Evolutionary conservation across 1,140 invertebrate species (phyloP).

Genomic region (Dreissena rostriformis): DNA sequence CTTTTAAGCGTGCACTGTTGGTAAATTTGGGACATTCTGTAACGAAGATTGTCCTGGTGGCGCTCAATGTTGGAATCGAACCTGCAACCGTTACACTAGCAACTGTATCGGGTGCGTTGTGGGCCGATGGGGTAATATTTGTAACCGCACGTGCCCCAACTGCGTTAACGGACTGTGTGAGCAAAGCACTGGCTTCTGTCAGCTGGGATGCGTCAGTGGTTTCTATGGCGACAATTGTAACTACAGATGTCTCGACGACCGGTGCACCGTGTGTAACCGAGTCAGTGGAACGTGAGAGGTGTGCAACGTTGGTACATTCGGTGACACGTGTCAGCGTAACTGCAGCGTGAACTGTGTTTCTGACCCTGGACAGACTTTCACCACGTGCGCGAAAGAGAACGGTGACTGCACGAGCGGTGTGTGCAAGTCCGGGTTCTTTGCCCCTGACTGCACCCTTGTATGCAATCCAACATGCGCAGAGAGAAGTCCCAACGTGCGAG

Average conservation of each 20-base stretch:
- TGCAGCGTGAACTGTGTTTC: constrained; percentile 23
- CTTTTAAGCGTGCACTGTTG: constrained; percentile 16
- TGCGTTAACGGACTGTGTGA: constrained; percentile 27
- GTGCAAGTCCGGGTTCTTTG: constrained; percentile 14
- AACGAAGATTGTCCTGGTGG: constrained; percentile 7
- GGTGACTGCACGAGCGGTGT: constrained; percentile 1
- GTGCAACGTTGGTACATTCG: constrained; percentile 25
- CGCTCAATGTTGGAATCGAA: constrained; percentile 10
- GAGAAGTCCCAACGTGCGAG: not conserved
- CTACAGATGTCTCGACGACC: not conserved
- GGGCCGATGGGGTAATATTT: constrained; percentile 22
- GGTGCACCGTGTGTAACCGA: constrained; percentile 24
- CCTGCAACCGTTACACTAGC: constrained; percentile 16
- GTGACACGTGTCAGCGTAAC: constrained; percentile 13
- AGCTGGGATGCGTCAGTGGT: constrained; percentile 7
- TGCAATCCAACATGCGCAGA: constrained; percentile 10
- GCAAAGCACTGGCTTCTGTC: constrained; percentile 16
- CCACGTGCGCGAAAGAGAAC: constrained; percentile 6
- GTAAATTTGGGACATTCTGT: constrained; percentile 18
- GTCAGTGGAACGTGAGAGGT: constrained; percentile 11
- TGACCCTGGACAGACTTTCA: not conserved
- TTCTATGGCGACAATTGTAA: constrained; percentile 34
- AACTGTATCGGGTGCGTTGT: constrained; percentile 21
- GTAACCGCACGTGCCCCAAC: constrained; percentile 4
- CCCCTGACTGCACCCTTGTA: not conserved